Evolutionary conservation across 1,140 invertebrate species (phyloP), one percentile per base, ranked within the genome.

Genomic region (Nasonia vitripennis): DNA sequence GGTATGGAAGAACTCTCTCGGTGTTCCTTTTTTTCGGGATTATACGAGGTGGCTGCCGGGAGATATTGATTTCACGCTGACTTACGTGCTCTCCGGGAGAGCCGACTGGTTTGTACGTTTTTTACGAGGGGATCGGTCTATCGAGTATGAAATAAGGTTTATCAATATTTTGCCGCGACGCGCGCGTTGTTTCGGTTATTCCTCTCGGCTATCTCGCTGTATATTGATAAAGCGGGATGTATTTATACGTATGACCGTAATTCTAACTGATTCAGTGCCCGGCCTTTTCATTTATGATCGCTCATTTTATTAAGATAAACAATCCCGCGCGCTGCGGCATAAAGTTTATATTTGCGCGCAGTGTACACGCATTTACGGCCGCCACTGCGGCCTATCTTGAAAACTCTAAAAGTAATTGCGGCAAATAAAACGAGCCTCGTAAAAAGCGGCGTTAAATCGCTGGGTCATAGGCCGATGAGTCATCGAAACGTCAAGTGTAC

Each of bases 11-110:
- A 45, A n/a, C 62, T 67, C 62, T 1, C 45, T 75, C 41, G 17
- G 6, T 45, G 11, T 41, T 48, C 45, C 20, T 77, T 51, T 45
- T 11, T 77, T 78, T 70, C 51, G 34, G 82, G 75, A 78, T 78
- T 84, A 84, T 84, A 78, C 37, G 23, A 51, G 17, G 27, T 62
- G 11, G 78, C 17, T 41, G 27, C 75, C 78, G 62, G 55, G 34
- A 37, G 75, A 84, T 84, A 84, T 84, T 79, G 83, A 84, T 84
- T 84, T 84, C 68, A 84, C 77, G 77, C 75, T 55, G 77, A 84
- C 67, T 79, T 84, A 84, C 74, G 62, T 71, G 62, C 4, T 70
- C 71, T 73, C 20, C 55, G 55, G 17, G 17, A 20, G 55, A 20
- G 55, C 0, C 55, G 51, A 55, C 12, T 55, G 55, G 55, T 62